Base-by-base conservation (phyloP, 2,888 invertebrate species). In the Gastracanthus pulcherrimus region DNA sequence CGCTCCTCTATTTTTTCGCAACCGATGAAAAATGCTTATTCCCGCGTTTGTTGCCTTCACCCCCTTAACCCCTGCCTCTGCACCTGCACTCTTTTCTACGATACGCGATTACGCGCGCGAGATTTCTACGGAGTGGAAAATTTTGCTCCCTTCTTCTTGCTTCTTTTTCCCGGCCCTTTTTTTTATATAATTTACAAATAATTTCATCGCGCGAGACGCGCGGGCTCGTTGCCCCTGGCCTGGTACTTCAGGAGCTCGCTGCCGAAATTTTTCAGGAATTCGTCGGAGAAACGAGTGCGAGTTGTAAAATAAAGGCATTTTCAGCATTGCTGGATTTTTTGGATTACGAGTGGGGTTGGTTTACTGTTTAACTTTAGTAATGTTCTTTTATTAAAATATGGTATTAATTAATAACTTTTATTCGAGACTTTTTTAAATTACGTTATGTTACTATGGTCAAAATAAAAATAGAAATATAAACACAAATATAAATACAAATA, bases 21-120 rank as follows among this genome's bases (percentile, higher is more conserved):
- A 26, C 36, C 82, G 62, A 70, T 82, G 82, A 78, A 80, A 82
- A 83, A 80, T 80, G 76, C 80, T 82, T 48, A 31, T 66, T 66
- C 36, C 55, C 48, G 45, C 41, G 58, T 58, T 58, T 70, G 45
- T 66, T 66, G 38, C 31, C 13, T 31, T 31, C 31, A 36, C 60
- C 11, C 31, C 11, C 19, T 23, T 7, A 23, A 3, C 1, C 23
- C 31, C 11, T 38, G 64, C 41, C 45, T 51, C 29, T 19, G 70
- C 38, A 16, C 64, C 3, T 64, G 36, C 67, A 9, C 23, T 55
- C 19, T 55, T 26, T 2, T 23, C 26, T 55, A 62, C 62, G 23
- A n/a, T n/a, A n/a, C 70, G 48, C 51, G 70, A 76, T 69, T 69
- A 66, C 70, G 38, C 62, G 69, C 58, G 51, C 26, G 76, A 76